Percentiles rank a stretch among this genome's conserved stretches.
Conservation (phyloP, 2,113 vertebrate genomes). For the Acanthochromis polyacanthus region DNA sequence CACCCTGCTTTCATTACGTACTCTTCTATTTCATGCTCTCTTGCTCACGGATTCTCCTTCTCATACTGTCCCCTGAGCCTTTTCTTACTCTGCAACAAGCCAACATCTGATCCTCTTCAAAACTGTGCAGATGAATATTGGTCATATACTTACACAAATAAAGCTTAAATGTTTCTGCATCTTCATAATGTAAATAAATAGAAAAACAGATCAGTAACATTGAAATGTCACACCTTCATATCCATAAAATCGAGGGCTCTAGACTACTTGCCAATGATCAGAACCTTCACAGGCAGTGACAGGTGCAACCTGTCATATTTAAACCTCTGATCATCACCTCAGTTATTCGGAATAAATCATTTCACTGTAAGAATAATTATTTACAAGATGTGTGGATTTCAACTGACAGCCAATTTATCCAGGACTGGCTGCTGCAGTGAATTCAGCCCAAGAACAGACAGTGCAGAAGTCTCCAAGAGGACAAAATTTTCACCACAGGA, state of each 20-base stretch:
- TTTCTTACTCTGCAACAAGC: background rate
- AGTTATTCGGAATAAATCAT: no score
- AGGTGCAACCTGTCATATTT: background rate
- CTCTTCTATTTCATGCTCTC: constrained; percentile 46
- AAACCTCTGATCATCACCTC: background rate
- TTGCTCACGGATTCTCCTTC: constrained; percentile 28
- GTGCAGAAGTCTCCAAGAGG: background rate
- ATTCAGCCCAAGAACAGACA: no score
- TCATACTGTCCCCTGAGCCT: constrained; percentile 5
- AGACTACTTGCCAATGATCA: background rate
- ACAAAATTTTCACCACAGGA: background rate
- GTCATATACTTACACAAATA: background rate
- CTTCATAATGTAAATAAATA: no score
- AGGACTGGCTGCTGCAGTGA: no score
- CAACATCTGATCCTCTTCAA: background rate
- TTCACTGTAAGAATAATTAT: no score
- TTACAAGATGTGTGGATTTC: no score
- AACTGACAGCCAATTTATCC: no score
- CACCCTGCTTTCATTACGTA: constrained; percentile 25
- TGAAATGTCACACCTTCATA: background rate
- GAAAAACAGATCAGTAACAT: background rate
- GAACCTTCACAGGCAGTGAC: background rate
- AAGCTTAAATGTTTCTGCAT: no score
- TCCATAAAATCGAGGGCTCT: background rate
- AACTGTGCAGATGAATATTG: background rate